phyloP scores from a whole-genome alignment of 35 echinoderm and acorn worm genomes.

The Apostichopus californicus region DNA sequence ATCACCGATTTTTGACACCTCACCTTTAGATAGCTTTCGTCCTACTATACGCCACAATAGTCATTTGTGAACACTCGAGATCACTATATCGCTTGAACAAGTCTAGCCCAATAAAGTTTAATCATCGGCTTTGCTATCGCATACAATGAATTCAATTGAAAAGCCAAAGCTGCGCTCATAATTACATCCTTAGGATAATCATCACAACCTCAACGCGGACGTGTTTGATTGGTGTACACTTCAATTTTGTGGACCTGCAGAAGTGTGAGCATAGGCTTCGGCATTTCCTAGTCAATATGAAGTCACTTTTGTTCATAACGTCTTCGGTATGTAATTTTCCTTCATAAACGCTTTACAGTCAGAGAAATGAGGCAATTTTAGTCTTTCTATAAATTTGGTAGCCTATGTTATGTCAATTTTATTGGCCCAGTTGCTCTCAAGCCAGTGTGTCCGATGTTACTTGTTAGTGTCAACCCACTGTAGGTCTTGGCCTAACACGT shows the following conservation, averaged over 20 bases:
- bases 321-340: slow-evolving; percentile 5
- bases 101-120: no score
- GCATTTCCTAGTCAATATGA: slow-evolving; percentile 29
- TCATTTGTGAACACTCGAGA: no score
- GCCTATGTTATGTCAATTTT: no score
- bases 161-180: neutral
- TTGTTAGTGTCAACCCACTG: no score
- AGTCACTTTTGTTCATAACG: slow-evolving; percentile 21
- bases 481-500: no score
- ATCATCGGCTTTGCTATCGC: neutral
- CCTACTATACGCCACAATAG: no score
- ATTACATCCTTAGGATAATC: neutral
- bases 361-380: neutral
- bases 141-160: neutral
- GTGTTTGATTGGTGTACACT: slow-evolving; percentile 41
- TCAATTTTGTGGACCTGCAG: neutral
- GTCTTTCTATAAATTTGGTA: neutral
- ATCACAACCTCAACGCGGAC: neutral
- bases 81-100: no score
- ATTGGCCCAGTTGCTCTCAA: no score
- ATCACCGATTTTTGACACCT: no score
- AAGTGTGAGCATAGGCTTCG: neutral
- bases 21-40: no score
- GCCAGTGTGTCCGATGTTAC: no score
- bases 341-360: neutral